Evolutionary conservation across 2,113 vertebrate species (phyloP).

Genomic region (Nothocercus nigrocapillus): DNA sequence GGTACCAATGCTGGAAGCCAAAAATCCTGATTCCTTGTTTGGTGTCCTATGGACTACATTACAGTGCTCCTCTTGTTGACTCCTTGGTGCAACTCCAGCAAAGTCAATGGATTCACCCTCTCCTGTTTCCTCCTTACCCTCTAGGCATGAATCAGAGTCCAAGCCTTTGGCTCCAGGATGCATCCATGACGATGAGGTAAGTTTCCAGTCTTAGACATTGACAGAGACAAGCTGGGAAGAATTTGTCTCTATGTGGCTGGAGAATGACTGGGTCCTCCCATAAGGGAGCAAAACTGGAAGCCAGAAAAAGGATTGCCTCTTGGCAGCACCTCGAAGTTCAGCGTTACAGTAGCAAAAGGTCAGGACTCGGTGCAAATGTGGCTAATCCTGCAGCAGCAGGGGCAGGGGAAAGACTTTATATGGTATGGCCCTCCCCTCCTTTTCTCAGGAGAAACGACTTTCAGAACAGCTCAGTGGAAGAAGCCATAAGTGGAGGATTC

Average conservation of each 20-base stretch:
- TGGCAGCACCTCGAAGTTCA: not conserved
- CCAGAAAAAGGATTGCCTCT: not conserved
- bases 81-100: not conserved
- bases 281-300: conserved; percentile 25
- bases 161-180: not conserved
- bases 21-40: not conserved
- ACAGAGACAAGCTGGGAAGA: conserved; percentile 28
- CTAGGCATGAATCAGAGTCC: not conserved
- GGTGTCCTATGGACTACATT: not conserved
- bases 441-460: not conserved
- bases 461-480: not conserved
- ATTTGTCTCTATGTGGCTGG: conserved; percentile 20
- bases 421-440: not conserved
- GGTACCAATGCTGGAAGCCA: not conserved
- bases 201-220: conserved; percentile 31
- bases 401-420: conserved; percentile 31
- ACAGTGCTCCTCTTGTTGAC: not conserved
- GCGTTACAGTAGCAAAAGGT: conserved; percentile 67
- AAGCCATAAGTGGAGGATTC: conserved; percentile 18
- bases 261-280: conserved; percentile 50
- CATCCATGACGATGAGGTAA: conserved; percentile 40
- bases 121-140: not conserved
- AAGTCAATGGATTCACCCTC: not conserved
- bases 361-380: not conserved
- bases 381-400: not conserved